Percentiles rank a stretch among this genome's conserved stretches.
Evolutionary conservation across 2,888 invertebrate species (phyloP).

Genomic region (Petrophora chlorosata): DNA sequence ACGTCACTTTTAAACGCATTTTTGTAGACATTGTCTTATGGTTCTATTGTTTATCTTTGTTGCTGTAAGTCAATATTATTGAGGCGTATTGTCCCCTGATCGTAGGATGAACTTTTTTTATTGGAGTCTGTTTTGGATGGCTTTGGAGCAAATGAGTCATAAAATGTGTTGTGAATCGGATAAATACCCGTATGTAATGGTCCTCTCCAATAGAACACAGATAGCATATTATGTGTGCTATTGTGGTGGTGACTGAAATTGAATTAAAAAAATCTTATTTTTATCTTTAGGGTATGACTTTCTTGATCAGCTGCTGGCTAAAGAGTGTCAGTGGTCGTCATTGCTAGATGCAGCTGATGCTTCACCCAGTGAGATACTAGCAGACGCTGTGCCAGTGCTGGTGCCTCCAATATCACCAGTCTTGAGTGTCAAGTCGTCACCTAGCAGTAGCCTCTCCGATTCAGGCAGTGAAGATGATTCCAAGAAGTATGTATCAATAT

Average conservation of each 20-base stretch:
- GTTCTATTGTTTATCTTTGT: conserved; percentile 1
- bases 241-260: neutral
- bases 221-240: too few relatives aligned
- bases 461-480: conserved; percentile 80
- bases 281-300: conserved; percentile 66
- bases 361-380: conserved; percentile 77
- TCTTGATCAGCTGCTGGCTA: conserved; percentile 67
- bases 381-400: conserved; percentile 71
- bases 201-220: too few relatives aligned
- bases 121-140: too few relatives aligned
- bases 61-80: too few relatives aligned
- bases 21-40: neutral
- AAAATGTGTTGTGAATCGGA: too few relatives aligned
- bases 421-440: conserved; percentile 66
- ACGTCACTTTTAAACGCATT: neutral
- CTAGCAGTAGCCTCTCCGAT: conserved; percentile 71
- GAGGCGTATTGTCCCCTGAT: too few relatives aligned
- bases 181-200: too few relatives aligned
- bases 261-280: neutral
- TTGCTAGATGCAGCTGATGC: conserved; percentile 73
- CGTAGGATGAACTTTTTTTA: too few relatives aligned
- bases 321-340: conserved; percentile 74
- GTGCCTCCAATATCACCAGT: conserved; percentile 70
- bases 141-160: too few relatives aligned
- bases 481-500: conserved; percentile 57